Evolutionary conservation across 1,140 invertebrate genomes (phyloP).

Genomic region (Drosophila sturtevanti): DNA sequence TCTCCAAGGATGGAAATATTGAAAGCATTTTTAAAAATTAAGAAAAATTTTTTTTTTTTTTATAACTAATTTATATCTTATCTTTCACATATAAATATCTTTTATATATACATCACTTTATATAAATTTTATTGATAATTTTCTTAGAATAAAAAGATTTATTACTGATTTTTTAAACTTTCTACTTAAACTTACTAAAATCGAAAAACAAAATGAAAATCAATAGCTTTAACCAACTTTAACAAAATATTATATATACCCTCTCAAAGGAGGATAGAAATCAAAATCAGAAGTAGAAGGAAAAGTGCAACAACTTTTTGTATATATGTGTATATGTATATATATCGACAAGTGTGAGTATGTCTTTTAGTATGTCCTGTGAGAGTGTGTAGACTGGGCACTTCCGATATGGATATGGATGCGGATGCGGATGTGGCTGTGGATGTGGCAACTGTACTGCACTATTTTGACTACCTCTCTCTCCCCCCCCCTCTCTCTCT

Average conservation of each 20-base stretch:
- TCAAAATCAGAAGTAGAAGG: conserved; percentile 11
- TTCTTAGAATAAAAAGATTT: no score
- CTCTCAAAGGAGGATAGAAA: background rate
- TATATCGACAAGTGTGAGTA: background rate
- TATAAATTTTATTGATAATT: no score
- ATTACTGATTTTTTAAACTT: no score
- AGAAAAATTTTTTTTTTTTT: no score
- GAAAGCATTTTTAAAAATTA: no score
- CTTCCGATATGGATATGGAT: conserved; percentile 41
- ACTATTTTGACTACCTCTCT: conserved; percentile 39
- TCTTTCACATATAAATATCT: no score
- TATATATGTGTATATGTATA: conserved; percentile 4
- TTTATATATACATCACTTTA: no score
- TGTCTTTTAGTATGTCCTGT: conserved; percentile 13
- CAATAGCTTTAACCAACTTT: no score
- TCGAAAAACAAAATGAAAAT: no score
- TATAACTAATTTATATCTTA: no score
- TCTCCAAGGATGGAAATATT: no score
- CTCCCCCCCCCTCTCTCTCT: background rate
- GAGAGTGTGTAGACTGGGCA: conserved; percentile 23
- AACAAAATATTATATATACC: background rate
- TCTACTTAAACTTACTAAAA: no score
- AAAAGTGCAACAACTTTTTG: conserved; percentile 46
- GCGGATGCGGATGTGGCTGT: background rate
- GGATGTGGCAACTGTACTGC: conserved; percentile 26